Evolutionary conservation across 2,888 invertebrate species (phyloP).

Genomic region (Drosophila sordidula): DNA sequence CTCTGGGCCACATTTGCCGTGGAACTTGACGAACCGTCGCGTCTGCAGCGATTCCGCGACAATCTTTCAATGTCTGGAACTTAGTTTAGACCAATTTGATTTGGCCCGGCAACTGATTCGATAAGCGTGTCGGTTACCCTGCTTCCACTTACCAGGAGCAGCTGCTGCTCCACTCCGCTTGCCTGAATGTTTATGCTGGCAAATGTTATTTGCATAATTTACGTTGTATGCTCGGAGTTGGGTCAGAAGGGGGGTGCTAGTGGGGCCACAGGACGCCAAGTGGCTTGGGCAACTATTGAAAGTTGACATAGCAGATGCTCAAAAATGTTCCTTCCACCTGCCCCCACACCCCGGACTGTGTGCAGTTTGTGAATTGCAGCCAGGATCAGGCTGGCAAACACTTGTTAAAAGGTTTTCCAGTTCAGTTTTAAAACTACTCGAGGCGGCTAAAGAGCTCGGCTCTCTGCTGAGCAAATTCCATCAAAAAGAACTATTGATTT

Average conservation of each 20-base stretch:
- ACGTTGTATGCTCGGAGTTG: constrained; percentile 56
- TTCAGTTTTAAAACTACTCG: constrained; percentile 21
- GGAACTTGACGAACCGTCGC: constrained; percentile 13
- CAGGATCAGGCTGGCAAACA: constrained; percentile 35
- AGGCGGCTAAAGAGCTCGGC: constrained; percentile 7
- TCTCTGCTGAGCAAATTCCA: constrained; percentile 10
- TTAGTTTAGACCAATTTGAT: constrained; percentile 77
- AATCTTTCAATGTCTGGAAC: constrained; percentile 77
- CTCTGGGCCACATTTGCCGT: constrained; percentile 12
- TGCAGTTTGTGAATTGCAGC: constrained; percentile 28
- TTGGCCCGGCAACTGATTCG: constrained; percentile 75
- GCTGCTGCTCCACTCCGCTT: constrained; percentile 14
- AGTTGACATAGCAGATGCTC: constrained; percentile 48
- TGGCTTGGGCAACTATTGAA: constrained; percentile 42
- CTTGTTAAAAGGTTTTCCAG: constrained; percentile 36
- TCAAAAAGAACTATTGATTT: constrained; percentile 5
- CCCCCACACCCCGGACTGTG: neutral
- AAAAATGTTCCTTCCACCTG: constrained; percentile 13
- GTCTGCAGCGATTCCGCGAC: constrained; percentile 62
- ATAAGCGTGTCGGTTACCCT: constrained; percentile 69
- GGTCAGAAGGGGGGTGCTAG: neutral
- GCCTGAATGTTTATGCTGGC: constrained; percentile 74
- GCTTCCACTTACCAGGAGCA: constrained; percentile 28
- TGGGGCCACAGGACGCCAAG: constrained; percentile 27
- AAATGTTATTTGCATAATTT: constrained; percentile 81